phyloP scores from a whole-genome alignment of 37 sponge, comb jelly and placozoan species.

The Crambe crambe region DNA sequence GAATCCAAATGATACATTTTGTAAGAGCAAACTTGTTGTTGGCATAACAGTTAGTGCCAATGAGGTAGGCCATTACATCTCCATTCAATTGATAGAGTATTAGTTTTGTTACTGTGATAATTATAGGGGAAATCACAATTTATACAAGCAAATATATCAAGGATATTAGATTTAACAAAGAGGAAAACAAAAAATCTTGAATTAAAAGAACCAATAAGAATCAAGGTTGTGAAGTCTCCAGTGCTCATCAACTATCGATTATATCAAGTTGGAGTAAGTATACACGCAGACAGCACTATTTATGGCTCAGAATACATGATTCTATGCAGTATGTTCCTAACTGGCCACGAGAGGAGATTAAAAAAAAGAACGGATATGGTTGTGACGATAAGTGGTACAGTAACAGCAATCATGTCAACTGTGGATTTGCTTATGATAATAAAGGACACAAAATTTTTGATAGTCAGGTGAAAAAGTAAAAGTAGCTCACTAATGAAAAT shows the following conservation, averaged over 20 bases:
- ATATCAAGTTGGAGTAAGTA: conserved; percentile 73
- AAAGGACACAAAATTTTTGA: conserved; percentile 69
- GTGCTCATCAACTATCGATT: conserved; percentile 58
- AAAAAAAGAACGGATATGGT: conserved; percentile 2
- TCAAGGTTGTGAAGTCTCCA: conserved; percentile 73
- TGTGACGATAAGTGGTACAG: conserved; percentile 79
- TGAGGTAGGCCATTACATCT: conserved; percentile 38
- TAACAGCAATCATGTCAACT: conserved; percentile 18
- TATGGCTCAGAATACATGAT: not conserved
- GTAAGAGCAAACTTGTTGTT: conserved; percentile 65
- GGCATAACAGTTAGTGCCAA: conserved; percentile 66
- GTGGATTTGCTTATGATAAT: conserved; percentile 46
- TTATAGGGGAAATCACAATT: conserved; percentile 69
- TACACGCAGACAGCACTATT: not conserved
- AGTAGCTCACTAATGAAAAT: not conserved
- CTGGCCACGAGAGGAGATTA: conserved; percentile 46
- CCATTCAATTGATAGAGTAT: not conserved
- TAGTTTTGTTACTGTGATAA: not conserved
- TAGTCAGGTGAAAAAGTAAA: conserved; percentile 74
- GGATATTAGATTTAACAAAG: conserved; percentile 40
- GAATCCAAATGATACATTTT: conserved; percentile 37
- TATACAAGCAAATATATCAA: conserved; percentile 66
- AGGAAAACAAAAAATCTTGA: conserved; percentile 46
- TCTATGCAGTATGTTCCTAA: conserved; percentile 49
- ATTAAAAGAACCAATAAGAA: conserved; percentile 71